Evolutionary conservation across 1,140 invertebrate genomes (phyloP).

Genomic region (Habropoda laboriosa): DNA sequence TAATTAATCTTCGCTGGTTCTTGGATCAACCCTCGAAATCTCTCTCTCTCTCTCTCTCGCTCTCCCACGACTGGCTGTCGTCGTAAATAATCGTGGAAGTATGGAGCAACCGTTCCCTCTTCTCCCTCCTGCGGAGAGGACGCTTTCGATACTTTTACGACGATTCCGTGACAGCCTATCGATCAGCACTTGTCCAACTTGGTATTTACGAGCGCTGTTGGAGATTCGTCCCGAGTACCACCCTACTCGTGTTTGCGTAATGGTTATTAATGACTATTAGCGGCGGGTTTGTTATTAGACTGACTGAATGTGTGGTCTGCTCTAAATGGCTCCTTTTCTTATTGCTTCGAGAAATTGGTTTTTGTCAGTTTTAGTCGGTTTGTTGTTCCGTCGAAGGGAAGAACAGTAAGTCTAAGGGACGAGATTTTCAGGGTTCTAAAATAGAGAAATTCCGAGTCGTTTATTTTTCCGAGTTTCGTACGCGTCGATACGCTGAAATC

Average conservation of each 20-base stretch:
- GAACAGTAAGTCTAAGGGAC: too few species aligned
- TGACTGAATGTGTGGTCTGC: not conserved
- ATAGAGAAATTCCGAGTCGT: too few species aligned
- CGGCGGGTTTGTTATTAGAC: not conserved
- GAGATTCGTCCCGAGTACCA: not conserved
- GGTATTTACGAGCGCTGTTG: not conserved
- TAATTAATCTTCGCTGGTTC: conserved; percentile 17
- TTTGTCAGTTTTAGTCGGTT: not conserved
- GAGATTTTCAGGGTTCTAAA: too few species aligned
- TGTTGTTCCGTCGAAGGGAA: too few species aligned
- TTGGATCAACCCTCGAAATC: conserved; percentile 6
- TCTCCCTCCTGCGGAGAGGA: not conserved
- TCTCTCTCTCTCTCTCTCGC: not conserved
- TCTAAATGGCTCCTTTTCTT: not conserved
- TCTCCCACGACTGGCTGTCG: not conserved
- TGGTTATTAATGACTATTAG: not conserved
- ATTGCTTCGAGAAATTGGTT: not conserved
- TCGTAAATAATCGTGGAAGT: conserved; percentile 34
- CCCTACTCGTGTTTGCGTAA: not conserved
- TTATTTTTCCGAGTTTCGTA: too few species aligned
- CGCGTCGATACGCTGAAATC: too few species aligned
- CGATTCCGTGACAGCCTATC: not conserved
- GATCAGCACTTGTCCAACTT: not conserved
- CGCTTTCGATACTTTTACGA: not conserved
- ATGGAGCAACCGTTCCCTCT: not conserved